Evolutionary conservation across 2,113 vertebrate genomes (phyloP).

Genomic region (Urocitellus parryii): DNA sequence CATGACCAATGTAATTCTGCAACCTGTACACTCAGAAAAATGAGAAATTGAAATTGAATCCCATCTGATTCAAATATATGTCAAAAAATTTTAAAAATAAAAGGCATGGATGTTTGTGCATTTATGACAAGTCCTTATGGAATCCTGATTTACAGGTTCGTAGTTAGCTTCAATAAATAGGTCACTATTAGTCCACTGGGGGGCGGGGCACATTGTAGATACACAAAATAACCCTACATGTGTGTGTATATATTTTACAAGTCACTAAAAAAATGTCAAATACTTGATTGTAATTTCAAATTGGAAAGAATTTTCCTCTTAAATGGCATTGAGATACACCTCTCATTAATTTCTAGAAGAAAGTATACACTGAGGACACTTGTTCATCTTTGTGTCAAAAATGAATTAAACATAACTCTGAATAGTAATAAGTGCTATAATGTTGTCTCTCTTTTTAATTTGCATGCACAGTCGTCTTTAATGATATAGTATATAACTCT

Average conservation of each 20-base stretch:
- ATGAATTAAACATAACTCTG: conserved; percentile 82
- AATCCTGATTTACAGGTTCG: conserved; percentile 63
- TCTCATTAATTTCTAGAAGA: conserved; percentile 78
- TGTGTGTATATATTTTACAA: neutral
- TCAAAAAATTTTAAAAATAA: neutral
- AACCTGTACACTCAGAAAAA: too few relatives aligned
- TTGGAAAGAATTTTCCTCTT: conserved; percentile 51
- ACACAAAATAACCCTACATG: neutral
- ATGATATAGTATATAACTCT: conserved; percentile 78
- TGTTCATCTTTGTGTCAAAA: conserved; percentile 77
- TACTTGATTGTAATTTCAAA: conserved; percentile 66
- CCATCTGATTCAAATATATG: too few relatives aligned
- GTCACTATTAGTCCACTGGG: neutral
- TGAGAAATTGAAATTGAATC: too few relatives aligned
- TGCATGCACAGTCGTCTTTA: conserved; percentile 74
- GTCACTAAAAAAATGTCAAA: conserved; percentile 41
- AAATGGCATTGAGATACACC: conserved; percentile 47
- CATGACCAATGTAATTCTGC: too few relatives aligned
- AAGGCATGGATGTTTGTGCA: neutral
- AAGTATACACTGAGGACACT: conserved; percentile 59
- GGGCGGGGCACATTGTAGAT: neutral
- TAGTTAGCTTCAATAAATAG: conserved; percentile 56
- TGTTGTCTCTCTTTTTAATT: conserved; percentile 78
- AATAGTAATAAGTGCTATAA: conserved; percentile 76
- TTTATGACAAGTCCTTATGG: conserved; percentile 50